Conservation (phyloP, 2,888 invertebrate species). For the Synanthedon vespiformis region DNA sequence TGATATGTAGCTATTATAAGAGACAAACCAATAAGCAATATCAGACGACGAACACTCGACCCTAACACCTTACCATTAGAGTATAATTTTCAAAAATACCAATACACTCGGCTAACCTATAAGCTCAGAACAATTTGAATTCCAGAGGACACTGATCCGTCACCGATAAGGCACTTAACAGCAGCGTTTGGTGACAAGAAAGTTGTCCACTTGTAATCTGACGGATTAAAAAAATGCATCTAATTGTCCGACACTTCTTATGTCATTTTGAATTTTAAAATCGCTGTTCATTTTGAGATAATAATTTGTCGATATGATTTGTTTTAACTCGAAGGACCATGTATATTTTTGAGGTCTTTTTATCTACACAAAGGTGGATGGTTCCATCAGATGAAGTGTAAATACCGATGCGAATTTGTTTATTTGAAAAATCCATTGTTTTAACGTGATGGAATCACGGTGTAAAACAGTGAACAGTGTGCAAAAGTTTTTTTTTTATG, state of each 20-base stretch:
- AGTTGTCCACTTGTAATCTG: constrained; percentile 55
- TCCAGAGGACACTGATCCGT: constrained; percentile 64
- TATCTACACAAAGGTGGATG: too few species aligned
- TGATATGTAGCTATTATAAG: constrained; percentile 10
- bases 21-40: neutral
- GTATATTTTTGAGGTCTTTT: too few species aligned
- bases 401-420: too few species aligned
- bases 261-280: constrained; percentile 21
- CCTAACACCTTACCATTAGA: constrained; percentile 3
- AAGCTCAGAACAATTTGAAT: constrained; percentile 53
- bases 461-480: too few species aligned
- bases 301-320: constrained; percentile 25
- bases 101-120: constrained; percentile 11
- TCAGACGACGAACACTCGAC: neutral
- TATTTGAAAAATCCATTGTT: too few species aligned
- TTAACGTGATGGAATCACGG: too few species aligned
- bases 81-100: neutral
- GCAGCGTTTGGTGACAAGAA: constrained; percentile 60
- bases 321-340: constrained; percentile 4
- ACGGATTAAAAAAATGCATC: constrained; percentile 30
- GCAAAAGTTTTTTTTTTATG: too few species aligned
- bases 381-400: too few species aligned
- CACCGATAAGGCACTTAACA: constrained; percentile 55
- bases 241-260: constrained; percentile 19
- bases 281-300: constrained; percentile 19